These are phyloP conservation scores for Capromys pilorides DNA, from an alignment of 2,797 vertebrate species.

Conservation along the genomic window DNA sequence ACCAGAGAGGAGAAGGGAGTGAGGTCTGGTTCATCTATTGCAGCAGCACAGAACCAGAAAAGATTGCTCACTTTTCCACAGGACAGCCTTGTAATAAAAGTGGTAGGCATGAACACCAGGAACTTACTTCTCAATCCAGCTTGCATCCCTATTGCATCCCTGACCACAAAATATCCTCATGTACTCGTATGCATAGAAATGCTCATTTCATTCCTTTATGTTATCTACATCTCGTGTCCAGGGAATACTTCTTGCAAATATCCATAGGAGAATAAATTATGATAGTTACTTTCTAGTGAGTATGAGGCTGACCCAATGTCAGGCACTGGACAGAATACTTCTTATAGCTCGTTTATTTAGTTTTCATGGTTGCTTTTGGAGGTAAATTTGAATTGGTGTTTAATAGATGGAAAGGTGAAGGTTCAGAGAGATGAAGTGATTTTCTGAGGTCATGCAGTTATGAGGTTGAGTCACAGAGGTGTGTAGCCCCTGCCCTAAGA, in stretches of 20 bases:
- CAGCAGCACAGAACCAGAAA: not conserved
- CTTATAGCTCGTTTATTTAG: not conserved
- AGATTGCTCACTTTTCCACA: not conserved
- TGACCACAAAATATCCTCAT: not conserved
- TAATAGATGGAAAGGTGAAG: not conserved
- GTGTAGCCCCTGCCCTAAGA: accelerated
- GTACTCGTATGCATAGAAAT: not conserved
- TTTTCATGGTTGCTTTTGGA: not conserved
- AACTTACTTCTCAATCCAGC: not conserved
- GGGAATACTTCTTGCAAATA: not conserved
- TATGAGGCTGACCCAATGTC: not conserved
- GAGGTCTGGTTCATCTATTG: not conserved
- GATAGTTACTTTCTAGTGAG: no score
- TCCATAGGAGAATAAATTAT: not conserved
- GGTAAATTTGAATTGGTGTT: not conserved
- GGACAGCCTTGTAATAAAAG: not conserved
- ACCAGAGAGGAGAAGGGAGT: not conserved
- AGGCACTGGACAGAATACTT: not conserved
- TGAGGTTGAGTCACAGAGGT: not conserved
- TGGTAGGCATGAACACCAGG: not conserved
- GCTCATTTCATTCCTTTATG: not conserved
- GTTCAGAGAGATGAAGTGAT: not conserved
- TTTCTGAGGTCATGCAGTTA: not conserved
- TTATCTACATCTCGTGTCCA: not conserved
- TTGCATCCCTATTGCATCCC: not conserved